Evolutionary conservation across 2,113 vertebrate species (phyloP), one percentile per base, ranked within the genome.

Genomic region (Brachypteracias leptosomus): DNA sequence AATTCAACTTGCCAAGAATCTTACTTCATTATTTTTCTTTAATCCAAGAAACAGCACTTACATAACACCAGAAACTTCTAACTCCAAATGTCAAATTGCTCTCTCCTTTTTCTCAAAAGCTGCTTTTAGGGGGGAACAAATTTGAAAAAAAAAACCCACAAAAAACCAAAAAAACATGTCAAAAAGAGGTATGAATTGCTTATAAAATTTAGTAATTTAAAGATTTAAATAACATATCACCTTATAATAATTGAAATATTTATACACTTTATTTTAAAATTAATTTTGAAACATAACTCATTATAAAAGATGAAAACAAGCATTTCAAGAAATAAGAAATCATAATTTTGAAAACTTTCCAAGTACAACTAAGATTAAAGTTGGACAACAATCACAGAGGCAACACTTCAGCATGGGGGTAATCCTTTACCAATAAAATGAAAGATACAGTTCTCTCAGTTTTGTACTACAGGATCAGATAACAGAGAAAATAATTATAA

Each of bases 1-100:
- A 93, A 42, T 95, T 87, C 65, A 92, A 25, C 77, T 84, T 96
- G 93, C 93, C 93, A 96, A 96, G 70, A 96, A 76, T 91, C 66
- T 85, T 93, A 85, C 79, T 84, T 95, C 46, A 28, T 58, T 72
- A 61, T 61, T 97, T 96, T 87, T 91, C 78, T 79, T 85, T 95
- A 90, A 91, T 94, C 94, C 94, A 93, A 93, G 89, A 96, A 96
- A 96, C 36, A 38, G 61, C 44, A 85, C 36, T 62, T 93, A 89
- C 38, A 54, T 91, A 90, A 97, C 71, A 81, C 79, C 62, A 94
- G 92, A 78, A 65, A 89, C 76, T 95, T 96, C 91, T 94, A 89
- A 65, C 74, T 89, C 66, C 65, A 93, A 81, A 47, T 52, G 78
- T 75, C 63, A 87, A 20, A 89, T 96, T 95, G 77, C 16, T 66